Conservation (phyloP, 2,888 invertebrate genomes). For the Coelopa pilipes region DNA sequence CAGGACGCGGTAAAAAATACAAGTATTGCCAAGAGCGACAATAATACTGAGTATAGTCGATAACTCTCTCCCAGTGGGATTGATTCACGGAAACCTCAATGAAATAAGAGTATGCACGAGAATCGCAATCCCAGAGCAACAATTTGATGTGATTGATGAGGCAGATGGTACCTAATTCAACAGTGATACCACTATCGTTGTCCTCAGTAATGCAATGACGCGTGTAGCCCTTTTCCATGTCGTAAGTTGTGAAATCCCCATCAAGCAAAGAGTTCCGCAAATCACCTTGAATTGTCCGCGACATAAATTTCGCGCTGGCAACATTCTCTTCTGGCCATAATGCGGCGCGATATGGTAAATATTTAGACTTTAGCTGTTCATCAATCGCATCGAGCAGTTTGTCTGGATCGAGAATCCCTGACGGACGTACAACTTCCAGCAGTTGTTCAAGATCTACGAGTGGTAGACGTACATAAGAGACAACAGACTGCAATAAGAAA, state of each 20-base stretch:
- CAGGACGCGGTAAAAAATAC: conserved; percentile 89
- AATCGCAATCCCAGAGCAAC: conserved; percentile 94
- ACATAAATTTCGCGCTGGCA: conserved; percentile 81
- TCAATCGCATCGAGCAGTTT: conserved; percentile 94
- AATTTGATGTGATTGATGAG: conserved; percentile 94
- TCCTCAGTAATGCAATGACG: conserved; percentile 86
- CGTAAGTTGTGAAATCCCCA: conserved; percentile 87
- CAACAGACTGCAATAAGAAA: conserved; percentile 65
- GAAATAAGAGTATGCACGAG: conserved; percentile 71
- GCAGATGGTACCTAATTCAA: conserved; percentile 83
- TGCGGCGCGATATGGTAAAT: conserved; percentile 86
- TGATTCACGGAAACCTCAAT: conserved; percentile 92
- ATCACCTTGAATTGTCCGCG: conserved; percentile 90
- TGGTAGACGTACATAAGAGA: conserved; percentile 81
- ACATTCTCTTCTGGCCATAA: conserved; percentile 91
- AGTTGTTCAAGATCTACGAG: conserved; percentile 90
- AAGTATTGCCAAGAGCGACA: conserved; percentile 98
- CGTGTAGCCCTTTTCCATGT: conserved; percentile 93
- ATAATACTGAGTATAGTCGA: conserved; percentile 91
- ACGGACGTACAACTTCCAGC: conserved; percentile 87
- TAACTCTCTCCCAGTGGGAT: conserved; percentile 92
- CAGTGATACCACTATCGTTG: conserved; percentile 83
- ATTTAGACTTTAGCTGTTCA: conserved; percentile 82
- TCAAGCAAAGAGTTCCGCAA: conserved; percentile 88
- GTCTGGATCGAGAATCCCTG: conserved; percentile 87